phyloP scores from a whole-genome alignment of 1,140 invertebrate species.

The Thalassaphorura encarpata region DNA sequence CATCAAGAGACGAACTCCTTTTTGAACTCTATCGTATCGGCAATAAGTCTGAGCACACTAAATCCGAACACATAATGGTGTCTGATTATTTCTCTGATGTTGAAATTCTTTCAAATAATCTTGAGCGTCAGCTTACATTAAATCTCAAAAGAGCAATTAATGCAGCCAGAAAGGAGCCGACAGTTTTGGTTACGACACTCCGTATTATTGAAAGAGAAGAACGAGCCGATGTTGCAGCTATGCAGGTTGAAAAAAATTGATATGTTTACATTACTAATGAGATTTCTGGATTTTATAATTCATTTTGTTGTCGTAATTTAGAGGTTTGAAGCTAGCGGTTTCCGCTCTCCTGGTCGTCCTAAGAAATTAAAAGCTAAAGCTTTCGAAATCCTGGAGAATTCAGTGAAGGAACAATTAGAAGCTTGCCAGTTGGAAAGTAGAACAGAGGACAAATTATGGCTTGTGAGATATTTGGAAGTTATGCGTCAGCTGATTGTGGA shows the following conservation, averaged over 20 bases:
- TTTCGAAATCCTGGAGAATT: constrained; percentile 68
- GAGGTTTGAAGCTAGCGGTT: constrained; percentile 46
- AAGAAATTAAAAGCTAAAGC: constrained; percentile 86
- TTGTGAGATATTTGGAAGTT: constrained; percentile 59
- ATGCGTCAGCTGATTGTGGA: constrained; percentile 68
- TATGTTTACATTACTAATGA: not conserved
- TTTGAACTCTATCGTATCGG: constrained; percentile 90
- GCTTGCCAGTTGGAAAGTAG: constrained; percentile 87
- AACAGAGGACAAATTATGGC: constrained; percentile 88
- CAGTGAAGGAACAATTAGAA: constrained; percentile 72
- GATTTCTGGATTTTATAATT: constrained; percentile 17
- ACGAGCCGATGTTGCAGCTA: constrained; percentile 69
- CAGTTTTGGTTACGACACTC: constrained; percentile 88
- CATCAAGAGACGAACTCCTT: constrained; percentile 87
- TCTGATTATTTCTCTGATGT: constrained; percentile 96
- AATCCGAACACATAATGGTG: constrained; percentile 81
- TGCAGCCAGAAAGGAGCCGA: constrained; percentile 88
- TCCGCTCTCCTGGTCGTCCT: constrained; percentile 83
- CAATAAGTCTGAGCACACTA: constrained; percentile 68
- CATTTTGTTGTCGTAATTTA: not conserved
- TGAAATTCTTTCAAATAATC: constrained; percentile 72
- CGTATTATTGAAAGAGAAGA: constrained; percentile 96
- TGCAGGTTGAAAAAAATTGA: constrained; percentile 42
- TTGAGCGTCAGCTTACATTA: constrained; percentile 84
- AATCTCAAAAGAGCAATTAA: constrained; percentile 83